phyloP scores from a whole-genome alignment of 2,113 vertebrate genomes.

The Etia nguti region DNA sequence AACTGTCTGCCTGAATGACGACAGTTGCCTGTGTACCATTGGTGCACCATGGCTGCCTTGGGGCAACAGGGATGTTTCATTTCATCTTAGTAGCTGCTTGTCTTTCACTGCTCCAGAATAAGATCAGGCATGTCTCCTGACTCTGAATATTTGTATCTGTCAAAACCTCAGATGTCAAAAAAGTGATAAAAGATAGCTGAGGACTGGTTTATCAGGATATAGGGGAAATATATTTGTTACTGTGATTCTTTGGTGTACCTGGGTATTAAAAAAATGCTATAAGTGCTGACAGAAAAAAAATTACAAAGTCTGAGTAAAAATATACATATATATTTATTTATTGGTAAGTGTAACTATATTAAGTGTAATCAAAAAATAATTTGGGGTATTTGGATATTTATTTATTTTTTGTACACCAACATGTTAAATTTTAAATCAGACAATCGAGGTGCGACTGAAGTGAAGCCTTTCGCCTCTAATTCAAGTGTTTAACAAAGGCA shows the following conservation, averaged over 20 bases:
- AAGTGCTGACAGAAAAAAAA: not conserved
- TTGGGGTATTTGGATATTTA: not conserved
- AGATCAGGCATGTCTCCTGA: constrained; percentile 37
- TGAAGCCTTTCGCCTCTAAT: not conserved
- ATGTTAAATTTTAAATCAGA: not conserved
- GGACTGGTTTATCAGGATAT: not conserved
- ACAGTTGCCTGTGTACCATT: not conserved
- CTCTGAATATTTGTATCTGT: constrained; percentile 46
- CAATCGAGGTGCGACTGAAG: not conserved
- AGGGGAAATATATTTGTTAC: not conserved
- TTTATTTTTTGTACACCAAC: not conserved
- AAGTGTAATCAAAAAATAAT: not conserved
- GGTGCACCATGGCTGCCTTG: constrained; percentile 16
- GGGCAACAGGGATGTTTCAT: constrained; percentile 33
- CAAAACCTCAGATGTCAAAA: constrained; percentile 29
- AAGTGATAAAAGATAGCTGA: not conserved
- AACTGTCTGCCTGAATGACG: constrained; percentile 11
- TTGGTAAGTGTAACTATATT: not conserved
- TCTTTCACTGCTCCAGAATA: constrained; percentile 19
- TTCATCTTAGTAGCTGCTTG: constrained; percentile 29
- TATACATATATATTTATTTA: not conserved
- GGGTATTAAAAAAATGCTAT: not conserved
- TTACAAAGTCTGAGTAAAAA: not conserved
- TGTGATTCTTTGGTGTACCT: not conserved
- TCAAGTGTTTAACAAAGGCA: not conserved